These are phyloP conservation scores for Ophion costatus DNA, from an alignment of 2,888 invertebrate species.

Conservation along the genomic window DNA sequence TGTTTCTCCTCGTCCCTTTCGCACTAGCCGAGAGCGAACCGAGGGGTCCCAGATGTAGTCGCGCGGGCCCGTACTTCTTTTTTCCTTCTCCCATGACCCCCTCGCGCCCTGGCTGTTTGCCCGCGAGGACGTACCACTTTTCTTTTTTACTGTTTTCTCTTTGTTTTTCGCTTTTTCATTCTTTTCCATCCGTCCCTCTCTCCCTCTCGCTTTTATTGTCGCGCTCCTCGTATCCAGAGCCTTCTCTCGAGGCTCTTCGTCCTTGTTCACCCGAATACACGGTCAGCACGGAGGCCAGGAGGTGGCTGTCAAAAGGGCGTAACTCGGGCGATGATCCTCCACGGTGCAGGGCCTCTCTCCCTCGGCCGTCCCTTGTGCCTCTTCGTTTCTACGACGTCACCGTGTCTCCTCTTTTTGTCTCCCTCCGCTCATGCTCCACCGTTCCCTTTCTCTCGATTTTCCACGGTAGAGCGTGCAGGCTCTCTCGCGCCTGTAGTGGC, in stretches of 20 bases:
- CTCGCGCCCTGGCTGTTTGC: constrained; percentile 44
- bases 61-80: constrained; percentile 51
- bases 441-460: constrained; percentile 47
- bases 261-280: constrained; percentile 50
- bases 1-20: constrained; percentile 31
- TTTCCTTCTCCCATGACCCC: constrained; percentile 5
- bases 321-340: constrained; percentile 80
- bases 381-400: constrained; percentile 50
- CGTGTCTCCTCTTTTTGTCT: constrained; percentile 6
- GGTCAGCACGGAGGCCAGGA: constrained; percentile 69
- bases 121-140: constrained; percentile 59
- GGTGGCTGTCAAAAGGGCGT: constrained; percentile 78
- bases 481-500: constrained; percentile 1
- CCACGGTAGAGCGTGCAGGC: not conserved
- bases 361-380: constrained; percentile 66
- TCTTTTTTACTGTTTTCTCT: constrained; percentile 31
- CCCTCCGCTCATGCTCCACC: constrained; percentile 15
- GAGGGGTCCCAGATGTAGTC: constrained; percentile 70
- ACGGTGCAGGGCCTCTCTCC: constrained; percentile 68
- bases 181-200: constrained; percentile 21
- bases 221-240: constrained; percentile 11
- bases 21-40: constrained; percentile 60
- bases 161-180: constrained; percentile 19
- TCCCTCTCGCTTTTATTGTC: constrained; percentile 31
- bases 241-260: constrained; percentile 19